Base-by-base conservation (phyloP, 2,113 vertebrate species). In the Onychostruthus taczanowskii region DNA sequence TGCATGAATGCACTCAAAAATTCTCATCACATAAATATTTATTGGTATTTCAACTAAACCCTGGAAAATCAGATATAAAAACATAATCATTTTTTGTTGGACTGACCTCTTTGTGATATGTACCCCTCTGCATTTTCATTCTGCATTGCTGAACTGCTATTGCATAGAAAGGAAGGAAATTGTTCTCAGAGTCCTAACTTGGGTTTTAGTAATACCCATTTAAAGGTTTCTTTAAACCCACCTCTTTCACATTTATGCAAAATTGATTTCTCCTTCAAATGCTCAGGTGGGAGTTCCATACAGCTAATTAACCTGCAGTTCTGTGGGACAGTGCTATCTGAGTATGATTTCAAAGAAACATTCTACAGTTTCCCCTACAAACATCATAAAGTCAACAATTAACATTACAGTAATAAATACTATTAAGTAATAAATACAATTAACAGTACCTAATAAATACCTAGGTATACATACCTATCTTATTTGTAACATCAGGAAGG, bases 251-350 rank as follows among this genome's bases (percentile, higher is more conserved):
- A 43, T 33, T 56, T 81, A 23, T 20, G 13, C 7, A 66, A 52
- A 82, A 35, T 26, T 63, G n/a, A 39, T 11, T 83, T 81, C 20
- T 77, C 9, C 31, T 92, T 70, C 35, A 82, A 22, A 67, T 31
- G 9, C 9, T 84, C 22, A 67, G 4, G 6, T 50, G 37, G 24
- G 26, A n/a, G 4, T 11, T 70, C 14, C 26, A 88, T 17, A 33
- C 15, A 73, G 10, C 22, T 63, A 52, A 53, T 18, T 44, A 62
- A 67, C 20, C 50, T 18, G 6, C 3, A 44, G 3, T 49, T 70
- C 9, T 1, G 0, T 37, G 13, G 6, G 28, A 19, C 31, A 63
- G 14, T 28, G 28, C 13, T 75, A 6, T 69, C 21, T 2, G 4
- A 88, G 82, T 49, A 33, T 0, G 0, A 24, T 15, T 15, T 37